Percentiles rank a stretch among this genome's conserved stretches.
Evolutionary conservation across 1,140 invertebrate genomes (phyloP).

Genomic region (Polypedilum vanderplanki): DNA sequence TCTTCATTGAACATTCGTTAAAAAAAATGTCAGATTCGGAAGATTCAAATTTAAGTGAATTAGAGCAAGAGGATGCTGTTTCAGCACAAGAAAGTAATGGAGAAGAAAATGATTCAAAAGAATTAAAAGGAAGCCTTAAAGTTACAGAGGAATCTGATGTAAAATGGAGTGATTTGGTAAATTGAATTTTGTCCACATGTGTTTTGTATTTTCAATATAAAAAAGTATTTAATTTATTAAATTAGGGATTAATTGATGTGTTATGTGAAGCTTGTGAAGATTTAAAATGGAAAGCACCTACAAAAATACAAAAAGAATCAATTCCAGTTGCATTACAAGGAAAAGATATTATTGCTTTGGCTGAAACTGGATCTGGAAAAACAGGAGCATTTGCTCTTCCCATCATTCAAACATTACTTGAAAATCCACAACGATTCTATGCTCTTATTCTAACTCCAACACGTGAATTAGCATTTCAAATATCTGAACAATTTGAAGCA

Average conservation of each 20-base stretch:
- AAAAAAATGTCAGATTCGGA: conserved; percentile 5
- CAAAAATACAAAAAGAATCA: conserved; percentile 90
- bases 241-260: conserved; percentile 82
- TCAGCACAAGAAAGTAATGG: conserved; percentile 33
- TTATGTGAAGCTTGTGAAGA: conserved; percentile 85
- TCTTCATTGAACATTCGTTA: background rate
- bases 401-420: conserved; percentile 83
- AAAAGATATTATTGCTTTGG: conserved; percentile 83
- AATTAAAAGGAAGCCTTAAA: conserved; percentile 30
- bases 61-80: conserved; percentile 32
- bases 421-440: conserved; percentile 89
- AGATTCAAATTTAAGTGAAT: conserved; percentile 28
- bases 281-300: conserved; percentile 88
- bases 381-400: conserved; percentile 96
- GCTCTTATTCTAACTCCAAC: conserved; percentile 93
- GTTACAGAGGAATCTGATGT: conserved; percentile 41
- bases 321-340: conserved; percentile 86
- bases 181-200: conserved; percentile 31
- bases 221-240: no score
- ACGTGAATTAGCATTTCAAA: conserved; percentile 93
- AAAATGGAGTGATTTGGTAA: conserved; percentile 57
- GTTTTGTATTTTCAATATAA: conserved; percentile 31
- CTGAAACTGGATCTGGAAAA: conserved; percentile 49
- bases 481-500: conserved; percentile 94
- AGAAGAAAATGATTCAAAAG: conserved; percentile 27